Evolutionary conservation across 2,888 invertebrate species (phyloP), one percentile per base, ranked within the genome.

Genomic region (Dynastes tityus): DNA sequence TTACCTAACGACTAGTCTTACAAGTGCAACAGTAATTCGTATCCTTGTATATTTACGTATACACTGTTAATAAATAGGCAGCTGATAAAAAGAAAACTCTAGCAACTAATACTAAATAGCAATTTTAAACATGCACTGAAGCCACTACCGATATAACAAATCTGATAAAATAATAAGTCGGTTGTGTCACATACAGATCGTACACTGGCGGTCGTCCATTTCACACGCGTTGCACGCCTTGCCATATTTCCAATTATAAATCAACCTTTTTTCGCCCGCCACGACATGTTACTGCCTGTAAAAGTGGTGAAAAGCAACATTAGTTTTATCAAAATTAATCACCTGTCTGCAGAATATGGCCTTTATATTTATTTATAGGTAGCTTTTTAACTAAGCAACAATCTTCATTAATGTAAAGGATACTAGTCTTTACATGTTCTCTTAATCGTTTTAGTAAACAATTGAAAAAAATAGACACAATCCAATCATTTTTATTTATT

Each of bases 321-420:
- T 65, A 40, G 65, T 65, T 65, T 65, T 65, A 65, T 65, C 13
- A 37, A 65, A 65, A 65, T 65, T 65, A 65, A 65, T 65, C 37
- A 65, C 65, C 65, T 65, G 65, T 65, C 65, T 40, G 65, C 2
- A 40, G 65, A 32, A 65, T 65, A 40, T 65, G 65, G 65, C 29
- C 65, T 32, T n/a, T 13, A 40, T 32, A 65, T 37, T 32, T 65
- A 65, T 65, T 65, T 22, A 22, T 32, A 40, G 32, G 40, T n/a
- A 65, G 40, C 40, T 65, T 65, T 65, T 65, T 65, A 65, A 37
- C 37, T 37, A 65, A 65, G 32, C 32, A 65, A 65, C 13, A 32
- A 37, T 13, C 40, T 11, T 37, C 65, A 37, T 65, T 37, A 65
- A 65, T 65, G 65, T 40, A 65, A 65, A 65, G 65, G 32, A 65